Conservation (phyloP, 2,797 vertebrate species). For the Gobio occitaniae region DNA sequence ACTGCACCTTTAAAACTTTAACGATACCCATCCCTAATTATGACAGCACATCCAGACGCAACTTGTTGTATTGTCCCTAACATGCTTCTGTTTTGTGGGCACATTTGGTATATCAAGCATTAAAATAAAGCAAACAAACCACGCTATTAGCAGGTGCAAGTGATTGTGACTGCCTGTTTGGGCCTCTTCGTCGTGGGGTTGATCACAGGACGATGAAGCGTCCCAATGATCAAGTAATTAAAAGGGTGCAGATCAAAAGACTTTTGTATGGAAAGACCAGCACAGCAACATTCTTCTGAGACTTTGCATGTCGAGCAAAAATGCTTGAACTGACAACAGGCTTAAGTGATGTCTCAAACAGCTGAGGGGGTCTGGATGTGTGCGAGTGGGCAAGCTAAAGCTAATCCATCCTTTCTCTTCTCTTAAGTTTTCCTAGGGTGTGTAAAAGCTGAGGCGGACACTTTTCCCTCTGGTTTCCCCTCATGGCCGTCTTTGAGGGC, state of each 20-base stretch:
- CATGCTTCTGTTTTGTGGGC: neutral
- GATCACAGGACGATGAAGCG: neutral
- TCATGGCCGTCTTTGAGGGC: conserved; percentile 62
- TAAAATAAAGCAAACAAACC: neutral
- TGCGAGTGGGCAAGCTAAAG: conserved; percentile 51
- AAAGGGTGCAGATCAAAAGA: conserved; percentile 14
- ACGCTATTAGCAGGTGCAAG: conserved; percentile 48
- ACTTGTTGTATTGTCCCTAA: too few species aligned
- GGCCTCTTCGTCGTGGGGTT: conserved; percentile 54
- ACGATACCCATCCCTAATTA: too few species aligned
- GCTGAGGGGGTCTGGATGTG: conserved; percentile 46
- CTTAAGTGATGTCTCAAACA: conserved; percentile 43
- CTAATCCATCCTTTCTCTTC: conserved; percentile 63
- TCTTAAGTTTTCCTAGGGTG: conserved; percentile 29
- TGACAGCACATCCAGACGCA: too few species aligned
- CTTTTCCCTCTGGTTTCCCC: conserved; percentile 62
- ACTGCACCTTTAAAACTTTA: too few species aligned
- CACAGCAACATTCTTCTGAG: conserved; percentile 12
- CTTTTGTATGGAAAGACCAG: neutral
- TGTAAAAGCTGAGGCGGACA: conserved; percentile 70
- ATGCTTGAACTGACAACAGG: conserved; percentile 22
- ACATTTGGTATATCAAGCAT: neutral
- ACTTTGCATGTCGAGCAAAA: conserved; percentile 19
- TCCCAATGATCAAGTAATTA: conserved; percentile 9
- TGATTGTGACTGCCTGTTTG: conserved; percentile 36